phyloP scores from a whole-genome alignment of 2,888 invertebrate genomes.

The Cacoxenus indagator region DNA sequence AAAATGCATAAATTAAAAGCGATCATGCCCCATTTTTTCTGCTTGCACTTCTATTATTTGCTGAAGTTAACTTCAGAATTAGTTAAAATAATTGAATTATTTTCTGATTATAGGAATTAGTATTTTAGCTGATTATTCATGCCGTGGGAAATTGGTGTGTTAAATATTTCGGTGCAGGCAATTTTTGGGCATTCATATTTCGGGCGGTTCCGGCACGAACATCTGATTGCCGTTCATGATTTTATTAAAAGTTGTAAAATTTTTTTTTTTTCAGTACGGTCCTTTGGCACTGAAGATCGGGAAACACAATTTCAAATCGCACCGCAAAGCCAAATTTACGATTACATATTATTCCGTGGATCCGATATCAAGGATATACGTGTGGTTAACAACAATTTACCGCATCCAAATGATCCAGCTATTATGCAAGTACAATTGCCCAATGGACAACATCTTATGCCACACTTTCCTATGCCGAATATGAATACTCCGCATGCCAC shows the following conservation, averaged over 20 bases:
- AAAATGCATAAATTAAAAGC: slow-evolving; percentile 19
- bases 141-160: no score
- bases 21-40: slow-evolving; percentile 28
- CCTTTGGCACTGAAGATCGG: slow-evolving; percentile 98
- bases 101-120: no score
- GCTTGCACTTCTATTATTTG: slow-evolving; percentile 22
- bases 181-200: no score
- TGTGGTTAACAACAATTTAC: slow-evolving; percentile 90
- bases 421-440: slow-evolving; percentile 93
- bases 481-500: slow-evolving; percentile 72
- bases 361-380: slow-evolving; percentile 99
- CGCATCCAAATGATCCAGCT: slow-evolving; percentile 96
- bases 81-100: no score
- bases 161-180: no score
- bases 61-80: slow-evolving; percentile 53
- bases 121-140: no score
- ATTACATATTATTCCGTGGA: slow-evolving; percentile 98
- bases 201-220: no score
- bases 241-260: no score
- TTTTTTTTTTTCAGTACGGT: slow-evolving; percentile 83
- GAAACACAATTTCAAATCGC: slow-evolving; percentile 96
- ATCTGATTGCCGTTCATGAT: no score
- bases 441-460: slow-evolving; percentile 73
- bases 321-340: slow-evolving; percentile 97
- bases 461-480: slow-evolving; percentile 79